These are phyloP conservation scores for Leucania comma DNA, from an alignment of 2,888 invertebrate genomes.

Conservation along the genomic window DNA sequence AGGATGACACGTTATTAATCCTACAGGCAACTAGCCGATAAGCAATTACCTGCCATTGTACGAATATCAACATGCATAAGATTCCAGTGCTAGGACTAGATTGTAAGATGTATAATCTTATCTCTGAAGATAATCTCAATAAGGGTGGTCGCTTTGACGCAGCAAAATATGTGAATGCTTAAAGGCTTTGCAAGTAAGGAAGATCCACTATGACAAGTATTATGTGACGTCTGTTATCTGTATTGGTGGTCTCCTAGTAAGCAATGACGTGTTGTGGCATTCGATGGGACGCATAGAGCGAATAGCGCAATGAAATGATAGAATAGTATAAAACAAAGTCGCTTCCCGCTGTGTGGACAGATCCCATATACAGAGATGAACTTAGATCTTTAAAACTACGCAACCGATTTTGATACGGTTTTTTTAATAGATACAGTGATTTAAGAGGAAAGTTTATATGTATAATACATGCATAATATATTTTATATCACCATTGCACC, in stretches of 20 bases:
- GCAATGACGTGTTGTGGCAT: background rate
- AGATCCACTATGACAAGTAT: background rate
- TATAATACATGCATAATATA: too few species aligned
- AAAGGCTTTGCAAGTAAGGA: background rate
- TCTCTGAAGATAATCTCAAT: constrained; percentile 39
- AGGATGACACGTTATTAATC: constrained; percentile 19
- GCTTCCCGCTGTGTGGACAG: too few species aligned
- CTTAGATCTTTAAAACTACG: too few species aligned
- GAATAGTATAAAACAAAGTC: too few species aligned
- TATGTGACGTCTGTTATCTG: background rate
- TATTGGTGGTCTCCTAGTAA: too few species aligned
- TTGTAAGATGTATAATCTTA: constrained; percentile 44
- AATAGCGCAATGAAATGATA: background rate
- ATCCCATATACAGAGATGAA: too few species aligned
- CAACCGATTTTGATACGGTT: too few species aligned
- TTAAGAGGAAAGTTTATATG: too few species aligned
- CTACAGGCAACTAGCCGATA: constrained; percentile 9
- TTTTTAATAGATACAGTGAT: too few species aligned
- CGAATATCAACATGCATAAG: constrained; percentile 19
- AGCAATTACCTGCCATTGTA: constrained; percentile 44
- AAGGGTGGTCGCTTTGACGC: constrained; percentile 44
- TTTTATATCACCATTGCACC: too few species aligned
- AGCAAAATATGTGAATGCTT: constrained; percentile 6
- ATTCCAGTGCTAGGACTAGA: constrained; percentile 18
- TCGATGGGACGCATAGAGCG: background rate